Evolutionary conservation across 2,797 vertebrate genomes (phyloP).

Genomic region (Cyprinella venusta): DNA sequence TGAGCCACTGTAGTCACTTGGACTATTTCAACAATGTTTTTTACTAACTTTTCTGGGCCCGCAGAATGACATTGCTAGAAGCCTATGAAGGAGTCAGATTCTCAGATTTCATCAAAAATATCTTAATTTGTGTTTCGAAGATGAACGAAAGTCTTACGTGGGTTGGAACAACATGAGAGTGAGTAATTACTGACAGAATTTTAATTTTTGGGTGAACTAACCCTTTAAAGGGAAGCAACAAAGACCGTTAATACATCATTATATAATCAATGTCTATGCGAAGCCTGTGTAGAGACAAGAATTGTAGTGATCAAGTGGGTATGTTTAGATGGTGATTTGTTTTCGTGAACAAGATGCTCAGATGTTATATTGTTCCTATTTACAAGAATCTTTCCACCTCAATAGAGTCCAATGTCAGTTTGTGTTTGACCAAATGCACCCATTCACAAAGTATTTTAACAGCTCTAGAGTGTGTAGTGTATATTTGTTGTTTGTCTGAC

Average conservation of each 20-base stretch:
- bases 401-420: background rate
- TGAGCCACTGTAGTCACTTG: too few relatives aligned
- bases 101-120: too few relatives aligned
- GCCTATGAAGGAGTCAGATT: too few relatives aligned
- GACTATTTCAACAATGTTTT: too few relatives aligned
- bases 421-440: background rate
- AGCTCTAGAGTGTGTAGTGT: background rate
- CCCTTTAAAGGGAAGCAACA: background rate
- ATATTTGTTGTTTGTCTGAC: background rate
- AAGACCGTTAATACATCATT: background rate
- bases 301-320: background rate
- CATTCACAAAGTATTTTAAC: slow-evolving; percentile 4
- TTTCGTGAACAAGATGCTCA: slow-evolving; percentile 4
- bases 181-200: too few relatives aligned
- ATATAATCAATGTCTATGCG: background rate
- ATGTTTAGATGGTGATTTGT: background rate
- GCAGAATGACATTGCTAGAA: too few relatives aligned
- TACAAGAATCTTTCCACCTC: background rate
- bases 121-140: too few relatives aligned
- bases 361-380: slow-evolving; percentile 16
- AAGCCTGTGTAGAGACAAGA: background rate
- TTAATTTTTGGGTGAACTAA: too few relatives aligned
- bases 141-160: too few relatives aligned
- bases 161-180: too few relatives aligned
- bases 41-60: too few relatives aligned